Conservation (phyloP, 2,797 vertebrate genomes). For the Linurgus olivaceus region DNA sequence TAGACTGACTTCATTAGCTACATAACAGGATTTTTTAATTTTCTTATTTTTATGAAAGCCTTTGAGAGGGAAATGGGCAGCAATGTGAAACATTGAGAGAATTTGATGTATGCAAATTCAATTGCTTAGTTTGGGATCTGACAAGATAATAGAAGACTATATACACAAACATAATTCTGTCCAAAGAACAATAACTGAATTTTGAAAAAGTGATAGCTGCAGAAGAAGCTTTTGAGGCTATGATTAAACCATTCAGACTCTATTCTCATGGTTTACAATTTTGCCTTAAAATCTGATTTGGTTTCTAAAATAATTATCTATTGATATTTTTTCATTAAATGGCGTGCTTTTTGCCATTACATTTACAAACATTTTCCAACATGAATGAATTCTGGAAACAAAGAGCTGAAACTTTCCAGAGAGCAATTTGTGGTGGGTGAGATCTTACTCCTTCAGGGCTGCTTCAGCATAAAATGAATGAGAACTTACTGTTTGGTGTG, state of each 20-base stretch:
- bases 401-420: background rate
- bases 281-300: background rate
- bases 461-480: background rate
- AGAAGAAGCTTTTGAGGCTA: background rate
- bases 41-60: background rate
- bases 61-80: background rate
- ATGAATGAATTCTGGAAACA: background rate
- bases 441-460: background rate
- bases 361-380: background rate
- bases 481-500: background rate
- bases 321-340: background rate
- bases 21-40: background rate
- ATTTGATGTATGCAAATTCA: background rate
- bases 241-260: background rate
- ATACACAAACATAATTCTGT: background rate
- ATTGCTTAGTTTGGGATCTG: background rate
- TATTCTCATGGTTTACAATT: background rate
- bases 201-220: background rate
- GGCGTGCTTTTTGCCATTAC: background rate
- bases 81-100: background rate
- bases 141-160: background rate
- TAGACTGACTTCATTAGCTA: background rate
- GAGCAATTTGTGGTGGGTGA: background rate
- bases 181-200: background rate
- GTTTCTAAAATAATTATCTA: conserved; percentile 21